A percentile compares a stretch with the other conserved stretches of the same genome.
Evolutionary conservation across 2,113 vertebrate genomes (phyloP).

Genomic region (Benitochromis conjunctus): DNA sequence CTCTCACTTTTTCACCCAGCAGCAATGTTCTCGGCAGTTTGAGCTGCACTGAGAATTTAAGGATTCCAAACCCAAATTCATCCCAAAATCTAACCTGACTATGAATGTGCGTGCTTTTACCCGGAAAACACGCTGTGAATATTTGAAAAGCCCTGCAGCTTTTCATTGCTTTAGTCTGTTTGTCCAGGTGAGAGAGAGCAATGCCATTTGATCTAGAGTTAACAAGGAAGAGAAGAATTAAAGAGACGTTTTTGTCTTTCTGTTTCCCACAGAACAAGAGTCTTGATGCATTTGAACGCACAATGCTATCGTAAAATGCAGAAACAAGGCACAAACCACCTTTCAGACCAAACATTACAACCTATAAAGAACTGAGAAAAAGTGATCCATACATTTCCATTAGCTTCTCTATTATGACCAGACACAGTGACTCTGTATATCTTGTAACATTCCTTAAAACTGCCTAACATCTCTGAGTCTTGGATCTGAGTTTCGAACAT

Average conservation of each 20-base stretch:
- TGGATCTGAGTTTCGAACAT: background rate
- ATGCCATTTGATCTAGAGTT: background rate
- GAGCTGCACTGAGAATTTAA: background rate
- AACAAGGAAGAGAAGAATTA: background rate
- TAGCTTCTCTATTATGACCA: background rate
- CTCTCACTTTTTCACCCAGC: background rate
- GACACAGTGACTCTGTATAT: background rate
- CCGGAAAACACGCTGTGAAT: background rate
- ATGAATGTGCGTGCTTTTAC: background rate
- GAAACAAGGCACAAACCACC: fast-evolving
- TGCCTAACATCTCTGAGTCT: background rate
- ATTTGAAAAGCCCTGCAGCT: background rate
- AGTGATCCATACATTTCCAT: background rate
- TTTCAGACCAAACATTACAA: background rate
- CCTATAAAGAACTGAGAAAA: background rate
- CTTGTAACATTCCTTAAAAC: background rate
- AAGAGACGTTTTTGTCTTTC: background rate
- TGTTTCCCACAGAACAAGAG: background rate
- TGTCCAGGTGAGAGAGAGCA: background rate
- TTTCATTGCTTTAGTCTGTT: background rate
- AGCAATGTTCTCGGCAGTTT: background rate
- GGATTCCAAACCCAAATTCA: background rate
- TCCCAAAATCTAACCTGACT: background rate
- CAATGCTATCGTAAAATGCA: background rate
- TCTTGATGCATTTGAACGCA: background rate